Percentiles rank a stretch among this genome's conserved stretches.
These are phyloP conservation scores for Acipenser transmontanus DNA, from an alignment of 2,797 vertebrate species.

Conservation along the genomic window DNA sequence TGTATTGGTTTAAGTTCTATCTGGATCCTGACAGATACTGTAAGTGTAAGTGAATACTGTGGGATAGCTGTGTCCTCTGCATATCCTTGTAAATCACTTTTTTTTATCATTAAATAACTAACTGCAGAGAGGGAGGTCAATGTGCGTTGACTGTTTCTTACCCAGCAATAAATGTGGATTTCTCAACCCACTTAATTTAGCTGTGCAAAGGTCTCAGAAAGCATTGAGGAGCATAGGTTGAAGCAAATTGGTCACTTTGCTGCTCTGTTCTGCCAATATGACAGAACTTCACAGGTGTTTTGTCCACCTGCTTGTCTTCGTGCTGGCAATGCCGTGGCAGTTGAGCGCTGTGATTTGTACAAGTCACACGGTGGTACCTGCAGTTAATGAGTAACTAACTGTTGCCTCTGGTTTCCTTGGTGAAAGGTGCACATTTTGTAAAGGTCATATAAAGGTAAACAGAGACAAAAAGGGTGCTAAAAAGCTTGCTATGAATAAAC, in stretches of 20 bases:
- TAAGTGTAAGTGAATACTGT: neutral
- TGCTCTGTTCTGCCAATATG: constrained; percentile 54
- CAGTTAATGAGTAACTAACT: constrained; percentile 71
- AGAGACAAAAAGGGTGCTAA: constrained; percentile 18
- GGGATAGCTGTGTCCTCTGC: neutral
- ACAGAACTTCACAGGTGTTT: constrained; percentile 57
- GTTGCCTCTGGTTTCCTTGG: constrained; percentile 56
- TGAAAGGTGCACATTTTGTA: constrained; percentile 44
- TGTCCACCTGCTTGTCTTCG: constrained; percentile 22
- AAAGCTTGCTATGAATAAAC: constrained; percentile 13
- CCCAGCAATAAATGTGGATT: constrained; percentile 36
- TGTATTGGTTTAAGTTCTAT: constrained; percentile 8
- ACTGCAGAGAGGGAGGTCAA: constrained; percentile 18
- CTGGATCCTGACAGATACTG: neutral
- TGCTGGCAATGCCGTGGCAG: constrained; percentile 30
- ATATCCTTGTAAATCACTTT: constrained; percentile 33
- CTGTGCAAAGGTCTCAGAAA: constrained; percentile 53
- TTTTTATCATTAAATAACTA: neutral
- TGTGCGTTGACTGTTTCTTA: constrained; percentile 30
- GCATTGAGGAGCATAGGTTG: constrained; percentile 57
- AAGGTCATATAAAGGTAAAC: constrained; percentile 52
- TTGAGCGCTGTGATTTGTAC: constrained; percentile 51
- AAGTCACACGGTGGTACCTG: constrained; percentile 58
- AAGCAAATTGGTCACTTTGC: constrained; percentile 52
- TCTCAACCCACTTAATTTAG: constrained; percentile 37